phyloP scores from a whole-genome alignment of 2,113 vertebrate species.

The Phaethon lepturus region DNA sequence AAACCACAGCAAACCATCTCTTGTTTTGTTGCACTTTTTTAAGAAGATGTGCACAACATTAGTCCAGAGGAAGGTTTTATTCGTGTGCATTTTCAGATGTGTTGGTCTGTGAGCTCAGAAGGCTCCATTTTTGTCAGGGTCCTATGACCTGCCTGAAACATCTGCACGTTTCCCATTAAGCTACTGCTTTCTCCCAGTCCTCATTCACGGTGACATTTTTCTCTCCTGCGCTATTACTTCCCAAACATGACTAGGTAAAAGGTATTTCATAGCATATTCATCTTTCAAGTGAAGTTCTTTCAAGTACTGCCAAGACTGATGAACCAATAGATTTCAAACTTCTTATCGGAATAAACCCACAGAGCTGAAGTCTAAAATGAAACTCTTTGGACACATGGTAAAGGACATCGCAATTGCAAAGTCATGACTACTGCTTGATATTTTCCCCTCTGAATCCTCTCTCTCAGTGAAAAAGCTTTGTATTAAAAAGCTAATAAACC shows the following conservation, averaged over 20 bases:
- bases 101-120: background rate
- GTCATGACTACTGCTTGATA: background rate
- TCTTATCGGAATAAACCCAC: background rate
- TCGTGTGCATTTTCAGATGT: background rate
- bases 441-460: background rate
- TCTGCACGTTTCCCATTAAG: background rate
- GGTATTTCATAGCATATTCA: constrained; percentile 41
- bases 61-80: background rate
- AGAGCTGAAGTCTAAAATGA: constrained; percentile 29
- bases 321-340: constrained; percentile 30
- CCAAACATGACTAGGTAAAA: constrained; percentile 21
- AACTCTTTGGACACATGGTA: background rate
- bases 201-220: constrained; percentile 34
- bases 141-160: background rate
- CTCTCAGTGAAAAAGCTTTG: background rate
- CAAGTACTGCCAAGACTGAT: constrained; percentile 43
- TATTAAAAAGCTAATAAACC: background rate
- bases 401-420: background rate
- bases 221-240: constrained; percentile 16
- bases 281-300: constrained; percentile 44
- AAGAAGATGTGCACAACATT: background rate
- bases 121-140: background rate
- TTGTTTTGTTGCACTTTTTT: background rate
- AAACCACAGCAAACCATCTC: background rate
- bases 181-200: background rate